phyloP scores from a whole-genome alignment of 2,113 vertebrate species.

The Theristicus caerulescens region DNA sequence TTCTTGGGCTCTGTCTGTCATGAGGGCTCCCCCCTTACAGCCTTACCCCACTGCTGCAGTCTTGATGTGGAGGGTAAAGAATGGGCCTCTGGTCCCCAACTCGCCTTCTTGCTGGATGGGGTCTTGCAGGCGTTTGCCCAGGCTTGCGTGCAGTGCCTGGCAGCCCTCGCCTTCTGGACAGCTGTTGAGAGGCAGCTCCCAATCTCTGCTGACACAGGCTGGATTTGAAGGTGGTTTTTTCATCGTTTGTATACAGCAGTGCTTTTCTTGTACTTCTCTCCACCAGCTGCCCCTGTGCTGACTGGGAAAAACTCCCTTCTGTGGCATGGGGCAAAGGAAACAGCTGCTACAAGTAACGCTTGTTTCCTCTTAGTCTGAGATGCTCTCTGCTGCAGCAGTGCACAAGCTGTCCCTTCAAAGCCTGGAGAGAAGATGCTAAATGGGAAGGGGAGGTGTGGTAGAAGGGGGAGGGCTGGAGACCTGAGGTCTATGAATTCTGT shows the following conservation, averaged over 20 bases:
- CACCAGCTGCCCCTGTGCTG: background rate
- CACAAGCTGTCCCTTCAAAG: background rate
- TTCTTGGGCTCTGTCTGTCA: background rate
- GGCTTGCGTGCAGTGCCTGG: background rate
- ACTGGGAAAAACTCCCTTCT: background rate
- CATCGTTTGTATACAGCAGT: background rate
- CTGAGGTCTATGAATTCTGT: background rate
- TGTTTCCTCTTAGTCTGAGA: background rate
- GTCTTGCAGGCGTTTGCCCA: background rate
- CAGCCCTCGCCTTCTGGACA: background rate
- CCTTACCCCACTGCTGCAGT: background rate
- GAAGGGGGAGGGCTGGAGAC: background rate
- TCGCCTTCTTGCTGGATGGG: fast-evolving
- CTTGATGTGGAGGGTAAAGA: background rate
- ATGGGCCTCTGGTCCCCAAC: fast-evolving
- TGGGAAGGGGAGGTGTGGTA: background rate
- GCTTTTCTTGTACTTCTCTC: conserved; percentile 28
- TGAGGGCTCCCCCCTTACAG: background rate
- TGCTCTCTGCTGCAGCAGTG: background rate
- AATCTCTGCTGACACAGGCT: conserved; percentile 19
- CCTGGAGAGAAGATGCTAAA: background rate
- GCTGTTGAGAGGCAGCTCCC: background rate
- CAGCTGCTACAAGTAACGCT: background rate
- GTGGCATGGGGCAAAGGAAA: background rate
- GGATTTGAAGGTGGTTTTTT: background rate